Base-by-base conservation (phyloP, 2,113 vertebrate genomes). In the Oryzias melastigma region DNA sequence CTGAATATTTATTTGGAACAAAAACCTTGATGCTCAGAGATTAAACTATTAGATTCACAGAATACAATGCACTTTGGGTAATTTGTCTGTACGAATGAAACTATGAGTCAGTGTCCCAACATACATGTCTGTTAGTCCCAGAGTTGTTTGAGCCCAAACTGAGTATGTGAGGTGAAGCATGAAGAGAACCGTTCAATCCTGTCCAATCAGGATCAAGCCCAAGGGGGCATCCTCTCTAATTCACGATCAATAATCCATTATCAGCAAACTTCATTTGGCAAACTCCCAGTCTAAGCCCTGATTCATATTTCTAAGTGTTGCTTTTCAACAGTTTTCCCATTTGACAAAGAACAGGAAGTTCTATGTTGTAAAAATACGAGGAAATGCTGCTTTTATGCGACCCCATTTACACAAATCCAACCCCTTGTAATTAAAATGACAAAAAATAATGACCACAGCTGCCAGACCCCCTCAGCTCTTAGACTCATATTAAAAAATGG, bases 161-260 rank as follows among this genome's bases (percentile, higher is more conserved):
- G 78, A 90, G 92, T 81, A 87, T 90, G 90, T 88, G 76, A 82
- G 77, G 76, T 87, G 85, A 80, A 77, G 90, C 91, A 84, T 95
- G 92, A 97, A 95, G 91, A 58, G 81, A 87, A 77, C 88, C 90
- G 93, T 95, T 98, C 94, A 95, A 90, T 88, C 90, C 88, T 88
- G 85, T 82, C 64, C 74, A 81, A 90, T 86, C 86, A 84, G 92
- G 91, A 91, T 91, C 88, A 87, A 88, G 92, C 94, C 94, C 88
- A 69, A 82, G 89, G 94, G 93, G 88, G 82, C 81, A 90, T 88
- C 89, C 88, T 89, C 91, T 91, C 77, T 62, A 89, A 88, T 90
- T 90, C 91, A 66, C 90, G 87, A 95, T 97, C 95, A 96, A 95
- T 97, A 95, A 92, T 92, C 93, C 94, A 95, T 97, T 95, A 96